Evolutionary conservation across 2,797 vertebrate genomes (phyloP).

Genomic region (Macroramphosus scolopax): DNA sequence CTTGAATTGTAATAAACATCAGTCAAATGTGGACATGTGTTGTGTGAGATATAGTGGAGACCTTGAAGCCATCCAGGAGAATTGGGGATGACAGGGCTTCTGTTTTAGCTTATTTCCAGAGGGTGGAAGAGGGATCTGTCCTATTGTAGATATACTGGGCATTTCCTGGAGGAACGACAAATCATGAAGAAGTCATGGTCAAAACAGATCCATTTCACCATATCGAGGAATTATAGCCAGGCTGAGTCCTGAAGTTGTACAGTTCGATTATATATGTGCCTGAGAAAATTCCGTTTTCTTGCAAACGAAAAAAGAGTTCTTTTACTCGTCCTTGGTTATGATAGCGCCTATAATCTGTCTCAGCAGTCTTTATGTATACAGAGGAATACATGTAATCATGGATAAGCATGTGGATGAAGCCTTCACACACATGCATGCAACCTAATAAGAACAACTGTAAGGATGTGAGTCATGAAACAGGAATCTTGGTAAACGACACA

Average conservation of each 20-base stretch:
- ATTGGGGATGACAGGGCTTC: constrained; percentile 51
- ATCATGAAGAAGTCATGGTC: constrained; percentile 49
- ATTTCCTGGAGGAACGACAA: constrained; percentile 54
- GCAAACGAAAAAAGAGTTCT: constrained; percentile 31
- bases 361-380: constrained; percentile 17
- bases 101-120: constrained; percentile 47
- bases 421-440: constrained; percentile 9
- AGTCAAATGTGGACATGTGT: constrained; percentile 30
- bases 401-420: constrained; percentile 19
- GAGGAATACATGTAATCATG: constrained; percentile 15
- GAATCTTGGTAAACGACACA: constrained; percentile 67
- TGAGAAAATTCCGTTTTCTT: no score
- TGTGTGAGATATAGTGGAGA: constrained; percentile 46
- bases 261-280: constrained; percentile 38
- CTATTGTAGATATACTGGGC: constrained; percentile 25
- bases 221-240: constrained; percentile 48
- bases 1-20: constrained; percentile 37
- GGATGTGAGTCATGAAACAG: constrained; percentile 59
- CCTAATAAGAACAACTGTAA: constrained; percentile 57
- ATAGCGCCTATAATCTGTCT: constrained; percentile 28
- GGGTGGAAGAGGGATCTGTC: constrained; percentile 13
- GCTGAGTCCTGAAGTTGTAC: constrained; percentile 35
- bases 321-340: constrained; percentile 53
- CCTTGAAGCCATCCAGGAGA: constrained; percentile 50
- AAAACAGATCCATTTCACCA: constrained; percentile 55